Conservation (phyloP, 2,888 invertebrate species). For the Sinotaia quadrata region DNA sequence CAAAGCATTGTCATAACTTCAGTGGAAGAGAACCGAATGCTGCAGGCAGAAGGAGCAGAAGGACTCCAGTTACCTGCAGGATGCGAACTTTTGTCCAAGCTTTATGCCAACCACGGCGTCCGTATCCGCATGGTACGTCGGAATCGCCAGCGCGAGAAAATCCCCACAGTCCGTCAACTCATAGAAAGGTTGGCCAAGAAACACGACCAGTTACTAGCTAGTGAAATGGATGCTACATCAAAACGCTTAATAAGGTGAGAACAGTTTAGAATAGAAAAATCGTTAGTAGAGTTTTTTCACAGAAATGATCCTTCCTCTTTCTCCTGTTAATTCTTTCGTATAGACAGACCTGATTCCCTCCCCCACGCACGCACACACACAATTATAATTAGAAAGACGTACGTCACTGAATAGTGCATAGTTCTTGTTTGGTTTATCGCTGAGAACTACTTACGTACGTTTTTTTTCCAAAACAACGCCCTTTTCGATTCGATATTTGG, state of each 20-base stretch:
- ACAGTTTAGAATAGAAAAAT: background rate
- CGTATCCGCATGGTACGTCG: slow-evolving; percentile 26
- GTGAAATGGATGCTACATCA: background rate
- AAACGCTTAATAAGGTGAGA: background rate
- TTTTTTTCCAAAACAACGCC: no score
- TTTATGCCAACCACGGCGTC: slow-evolving; percentile 54
- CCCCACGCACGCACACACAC: no score
- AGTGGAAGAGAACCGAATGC: background rate
- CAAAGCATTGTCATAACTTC: no score
- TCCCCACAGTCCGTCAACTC: slow-evolving; percentile 54
- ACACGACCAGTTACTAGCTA: slow-evolving; percentile 40
- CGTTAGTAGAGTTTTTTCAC: background rate
- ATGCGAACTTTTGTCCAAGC: slow-evolving; percentile 45
- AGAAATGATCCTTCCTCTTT: background rate
- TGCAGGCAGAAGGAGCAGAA: slow-evolving; percentile 22
- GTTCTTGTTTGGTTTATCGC: no score
- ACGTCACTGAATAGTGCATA: no score
- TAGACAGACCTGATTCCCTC: no score
- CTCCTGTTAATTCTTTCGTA: no score
- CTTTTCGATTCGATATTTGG: no score
- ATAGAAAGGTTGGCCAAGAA: slow-evolving; percentile 53
- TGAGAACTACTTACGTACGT: no score
- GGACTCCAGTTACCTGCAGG: slow-evolving; percentile 38
- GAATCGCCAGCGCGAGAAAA: slow-evolving; percentile 38
- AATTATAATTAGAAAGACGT: no score